phyloP scores from a whole-genome alignment of 2,113 vertebrate species.

The Eudyptes chrysolophus region DNA sequence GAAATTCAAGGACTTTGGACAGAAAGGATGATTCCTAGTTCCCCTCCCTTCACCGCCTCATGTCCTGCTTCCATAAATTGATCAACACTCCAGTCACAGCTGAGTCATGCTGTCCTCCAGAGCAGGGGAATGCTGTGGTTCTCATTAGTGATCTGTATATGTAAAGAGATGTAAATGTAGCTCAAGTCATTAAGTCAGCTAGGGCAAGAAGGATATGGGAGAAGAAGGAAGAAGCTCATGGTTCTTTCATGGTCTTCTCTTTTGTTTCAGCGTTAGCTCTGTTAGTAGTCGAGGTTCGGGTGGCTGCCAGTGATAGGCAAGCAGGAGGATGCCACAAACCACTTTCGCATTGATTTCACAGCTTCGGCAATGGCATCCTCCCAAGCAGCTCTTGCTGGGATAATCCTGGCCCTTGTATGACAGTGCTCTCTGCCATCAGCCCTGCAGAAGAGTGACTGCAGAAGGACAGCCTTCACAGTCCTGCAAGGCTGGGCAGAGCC shows the following conservation, averaged over 20 bases:
- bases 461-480: too few species aligned
- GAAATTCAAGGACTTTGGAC: background rate
- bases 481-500: background rate
- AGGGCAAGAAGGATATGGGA: background rate
- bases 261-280: background rate
- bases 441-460: background rate
- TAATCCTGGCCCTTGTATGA: background rate
- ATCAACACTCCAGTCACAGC: background rate
- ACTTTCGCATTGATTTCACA: background rate
- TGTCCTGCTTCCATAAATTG: background rate
- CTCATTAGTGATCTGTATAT: background rate
- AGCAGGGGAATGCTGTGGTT: background rate
- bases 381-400: background rate
- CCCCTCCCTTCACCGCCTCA: background rate
- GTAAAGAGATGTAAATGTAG: background rate
- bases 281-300: background rate
- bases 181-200: background rate
- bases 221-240: background rate
- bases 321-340: background rate
- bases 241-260: background rate
- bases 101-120: background rate
- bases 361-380: background rate
- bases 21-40: background rate
- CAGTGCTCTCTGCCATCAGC: fast-evolving
- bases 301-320: background rate